Base-by-base conservation (phyloP, 1,140 invertebrate species). In the Wasmannia auropunctata region DNA sequence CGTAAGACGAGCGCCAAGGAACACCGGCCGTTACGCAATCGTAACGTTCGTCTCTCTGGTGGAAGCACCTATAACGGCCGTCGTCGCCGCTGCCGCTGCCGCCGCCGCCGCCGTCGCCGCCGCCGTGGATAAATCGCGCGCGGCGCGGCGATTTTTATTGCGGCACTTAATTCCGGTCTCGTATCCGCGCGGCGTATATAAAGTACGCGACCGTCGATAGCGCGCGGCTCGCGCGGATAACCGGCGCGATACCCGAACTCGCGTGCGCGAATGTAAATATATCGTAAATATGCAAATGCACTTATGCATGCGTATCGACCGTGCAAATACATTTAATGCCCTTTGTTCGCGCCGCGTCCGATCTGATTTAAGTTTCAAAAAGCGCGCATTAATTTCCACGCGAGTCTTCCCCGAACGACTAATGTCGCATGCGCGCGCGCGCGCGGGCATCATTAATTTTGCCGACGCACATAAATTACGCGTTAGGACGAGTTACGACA, bases 271-370 rank as follows among this genome's bases (percentile, higher is more conserved):
- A 74, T 58, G 67, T 83, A 83, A 83, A 80, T 69, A 69, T 67
- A 69, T 69, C 77, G 63, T 69, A 69, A 80, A 72, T 81, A 81
- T 81, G 79, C 65, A 81, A 81, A 81, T 81, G 25, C 37, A 56
- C 40, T 56, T 81, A 58, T 58, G 65, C 65, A 72, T 43, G 65
- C 79, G 79, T 81, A 81, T 81, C 79, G 65, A 40, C 79, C 65
- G 56, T 46, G 79, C 79, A 72, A 72, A 58, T 56, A 34, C 37
- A 31, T 34, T 43, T 81, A 81, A 81, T 72, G 65, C 67, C 37
- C 69, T 81, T 81, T 72, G 79, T 81, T 46, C 65, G 65, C 79
- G 19, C 67, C 79, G 19, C 67, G 49, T 43, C n/a, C 65, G 65
- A 72, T 81, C 25, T 43, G 43, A 81, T 81, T 81, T 72, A 31